A percentile compares a stretch with the other conserved stretches of the same genome.
Evolutionary conservation across 2,113 vertebrate genomes (phyloP).

Genomic region (Pantherophis guttatus): DNA sequence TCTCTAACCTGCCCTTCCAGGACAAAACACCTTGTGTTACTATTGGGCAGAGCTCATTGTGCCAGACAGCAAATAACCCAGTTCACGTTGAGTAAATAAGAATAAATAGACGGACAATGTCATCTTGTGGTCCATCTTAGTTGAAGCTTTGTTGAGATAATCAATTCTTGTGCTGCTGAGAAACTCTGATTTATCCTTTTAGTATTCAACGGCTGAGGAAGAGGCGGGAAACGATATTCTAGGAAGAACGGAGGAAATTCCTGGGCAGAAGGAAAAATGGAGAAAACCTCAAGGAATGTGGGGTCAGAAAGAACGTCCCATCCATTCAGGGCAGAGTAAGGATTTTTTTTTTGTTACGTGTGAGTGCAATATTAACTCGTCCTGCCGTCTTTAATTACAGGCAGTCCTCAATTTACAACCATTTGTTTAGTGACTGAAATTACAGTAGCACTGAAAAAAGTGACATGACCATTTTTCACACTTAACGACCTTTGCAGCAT

Average conservation of each 20-base stretch:
- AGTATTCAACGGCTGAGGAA: constrained; percentile 54
- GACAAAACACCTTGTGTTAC: background rate
- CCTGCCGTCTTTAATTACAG: background rate
- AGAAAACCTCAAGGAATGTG: constrained; percentile 32
- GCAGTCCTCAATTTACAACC: too few species aligned
- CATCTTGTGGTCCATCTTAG: background rate
- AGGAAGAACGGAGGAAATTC: constrained; percentile 31
- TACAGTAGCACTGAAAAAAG: too few species aligned
- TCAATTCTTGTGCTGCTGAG: background rate
- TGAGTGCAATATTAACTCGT: background rate
- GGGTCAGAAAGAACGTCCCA: constrained; percentile 18
- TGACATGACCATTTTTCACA: too few species aligned
- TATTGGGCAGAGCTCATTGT: background rate
- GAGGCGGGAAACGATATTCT: constrained; percentile 1
- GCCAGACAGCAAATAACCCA: background rate
- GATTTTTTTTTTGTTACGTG: background rate
- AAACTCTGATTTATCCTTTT: background rate
- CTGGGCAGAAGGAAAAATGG: constrained; percentile 27
- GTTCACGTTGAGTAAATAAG: background rate
- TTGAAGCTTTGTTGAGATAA: background rate
- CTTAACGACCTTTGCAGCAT: too few species aligned
- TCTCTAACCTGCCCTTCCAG: background rate
- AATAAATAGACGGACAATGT: background rate
- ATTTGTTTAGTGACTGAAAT: too few species aligned
- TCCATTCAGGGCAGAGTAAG: constrained; percentile 17